Evolutionary conservation across 2,888 invertebrate species (phyloP), one percentile per base, ranked within the genome.

Genomic region (Sinotaia quadrata): DNA sequence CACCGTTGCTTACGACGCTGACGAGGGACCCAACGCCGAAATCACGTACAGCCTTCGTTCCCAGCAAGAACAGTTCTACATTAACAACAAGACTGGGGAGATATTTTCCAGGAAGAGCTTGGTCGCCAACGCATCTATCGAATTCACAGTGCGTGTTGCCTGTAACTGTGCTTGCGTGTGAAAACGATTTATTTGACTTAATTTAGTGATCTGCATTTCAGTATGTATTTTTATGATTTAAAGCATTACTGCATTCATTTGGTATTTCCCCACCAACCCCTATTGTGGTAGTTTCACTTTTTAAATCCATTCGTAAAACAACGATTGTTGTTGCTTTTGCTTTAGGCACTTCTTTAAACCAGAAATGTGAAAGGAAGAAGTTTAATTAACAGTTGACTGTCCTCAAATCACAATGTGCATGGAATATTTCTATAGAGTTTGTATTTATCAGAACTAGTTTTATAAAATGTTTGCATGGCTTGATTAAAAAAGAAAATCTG

Each of bases 11-110:
- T 78, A 76, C 66, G 87, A 87, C 69, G 69, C 72, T n/a, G 87
- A 87, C 71, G 77, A 75, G n/a, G 87, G 85, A 4, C 62, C 61
- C 4, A 86, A 85, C 68, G 83, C 84, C 4, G 91, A 93, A 78
- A 92, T 97, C 77, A 92, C 92, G 29, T 97, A 96, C 91, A 92
- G 93, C 61, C 79, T 88, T 31, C 80, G 78, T 61, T 69, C 31
- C 27, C 78, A 79, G 51, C 91, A 92, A 85, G 73, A 70, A 12
- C 74, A 76, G 54, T 94, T 97, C 89, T 93, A 93, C 75, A 94
- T 97, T 75, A 93, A 95, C 89, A 92, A 93, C 27, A 89, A 90
- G 78, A 93, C 93, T 15, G 97, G 97, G 18, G 92, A 94, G 84
- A 92, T 97, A 68, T 94, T 93, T 88, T 93, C 94, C 54, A 92